Evolutionary conservation across 2,113 vertebrate genomes (phyloP).

Genomic region (Ageneiosus marmoratus): DNA sequence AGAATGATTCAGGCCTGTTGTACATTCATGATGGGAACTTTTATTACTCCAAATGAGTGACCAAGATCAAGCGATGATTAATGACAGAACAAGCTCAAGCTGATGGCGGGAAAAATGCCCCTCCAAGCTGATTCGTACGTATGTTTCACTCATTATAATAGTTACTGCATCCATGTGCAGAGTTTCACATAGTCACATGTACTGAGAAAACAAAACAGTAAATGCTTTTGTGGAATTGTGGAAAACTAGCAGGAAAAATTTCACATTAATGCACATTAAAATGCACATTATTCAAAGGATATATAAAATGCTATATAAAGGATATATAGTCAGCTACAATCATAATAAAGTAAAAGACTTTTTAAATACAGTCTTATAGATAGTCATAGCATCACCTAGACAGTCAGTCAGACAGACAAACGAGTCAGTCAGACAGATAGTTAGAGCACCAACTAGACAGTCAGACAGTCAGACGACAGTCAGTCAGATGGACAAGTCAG

Average conservation of each 20-base stretch:
- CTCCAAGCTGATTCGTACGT: constrained; percentile 44
- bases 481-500: background rate
- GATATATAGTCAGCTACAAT: constrained; percentile 3
- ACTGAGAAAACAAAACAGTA: background rate
- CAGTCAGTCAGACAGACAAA: background rate
- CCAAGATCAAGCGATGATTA: constrained; percentile 97
- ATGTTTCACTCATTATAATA: constrained; percentile 22
- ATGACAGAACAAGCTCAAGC: constrained; percentile 92
- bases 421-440: background rate
- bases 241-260: background rate
- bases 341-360: background rate
- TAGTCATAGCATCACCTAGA: too few species aligned
- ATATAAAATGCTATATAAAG: background rate
- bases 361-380: too few species aligned
- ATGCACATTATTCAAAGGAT: background rate
- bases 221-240: background rate
- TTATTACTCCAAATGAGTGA: constrained; percentile 98
- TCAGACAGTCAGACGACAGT: background rate
- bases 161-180: constrained; percentile 12
- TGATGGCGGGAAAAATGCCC: constrained; percentile 63
- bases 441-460: background rate
- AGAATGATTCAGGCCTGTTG: constrained; percentile 99
- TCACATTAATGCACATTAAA: background rate
- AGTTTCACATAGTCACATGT: background rate
- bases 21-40: constrained; percentile 99